A percentile compares a stretch with the other conserved stretches of the same genome.
Evolutionary conservation across 2,888 invertebrate species (phyloP).

Genomic region (Hypomecis punctinalis): DNA sequence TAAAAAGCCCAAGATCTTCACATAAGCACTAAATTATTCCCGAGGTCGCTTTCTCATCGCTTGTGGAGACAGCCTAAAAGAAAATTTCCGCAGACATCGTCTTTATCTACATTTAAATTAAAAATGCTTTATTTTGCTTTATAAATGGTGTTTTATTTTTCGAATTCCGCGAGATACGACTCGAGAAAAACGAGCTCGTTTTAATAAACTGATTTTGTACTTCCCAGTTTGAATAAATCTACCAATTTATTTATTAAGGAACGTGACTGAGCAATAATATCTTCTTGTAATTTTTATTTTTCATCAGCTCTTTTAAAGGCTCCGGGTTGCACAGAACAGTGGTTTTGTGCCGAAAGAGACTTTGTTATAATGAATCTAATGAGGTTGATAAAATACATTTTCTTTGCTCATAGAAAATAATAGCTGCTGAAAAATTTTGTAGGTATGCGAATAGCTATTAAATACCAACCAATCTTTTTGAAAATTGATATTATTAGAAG

Average conservation of each 20-base stretch:
- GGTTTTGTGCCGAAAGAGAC: too few species aligned
- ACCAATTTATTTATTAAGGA: conserved; percentile 54
- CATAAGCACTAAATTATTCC: neutral
- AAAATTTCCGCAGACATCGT: conserved; percentile 6
- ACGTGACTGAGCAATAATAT: conserved; percentile 51
- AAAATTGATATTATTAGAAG: too few species aligned
- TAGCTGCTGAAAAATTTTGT: too few species aligned
- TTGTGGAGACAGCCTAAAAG: neutral
- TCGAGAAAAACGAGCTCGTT: conserved; percentile 26
- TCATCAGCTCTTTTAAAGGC: neutral
- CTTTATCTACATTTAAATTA: conserved; percentile 21
- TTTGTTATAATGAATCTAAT: too few species aligned
- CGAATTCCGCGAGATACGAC: conserved; percentile 23
- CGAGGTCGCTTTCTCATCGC: neutral
- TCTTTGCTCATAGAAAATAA: too few species aligned
- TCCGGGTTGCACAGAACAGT: neutral
- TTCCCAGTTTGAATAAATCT: conserved; percentile 39
- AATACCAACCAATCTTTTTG: too few species aligned
- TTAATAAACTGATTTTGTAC: conserved; percentile 27
- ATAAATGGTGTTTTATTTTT: conserved; percentile 28
- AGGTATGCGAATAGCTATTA: too few species aligned
- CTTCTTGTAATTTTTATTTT: conserved; percentile 1
- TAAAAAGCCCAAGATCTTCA: neutral
- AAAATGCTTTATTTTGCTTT: conserved; percentile 18
- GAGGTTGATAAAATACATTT: too few species aligned